phyloP scores from a whole-genome alignment of 2,888 invertebrate genomes.

The Caenorhabditis sp. region DNA sequence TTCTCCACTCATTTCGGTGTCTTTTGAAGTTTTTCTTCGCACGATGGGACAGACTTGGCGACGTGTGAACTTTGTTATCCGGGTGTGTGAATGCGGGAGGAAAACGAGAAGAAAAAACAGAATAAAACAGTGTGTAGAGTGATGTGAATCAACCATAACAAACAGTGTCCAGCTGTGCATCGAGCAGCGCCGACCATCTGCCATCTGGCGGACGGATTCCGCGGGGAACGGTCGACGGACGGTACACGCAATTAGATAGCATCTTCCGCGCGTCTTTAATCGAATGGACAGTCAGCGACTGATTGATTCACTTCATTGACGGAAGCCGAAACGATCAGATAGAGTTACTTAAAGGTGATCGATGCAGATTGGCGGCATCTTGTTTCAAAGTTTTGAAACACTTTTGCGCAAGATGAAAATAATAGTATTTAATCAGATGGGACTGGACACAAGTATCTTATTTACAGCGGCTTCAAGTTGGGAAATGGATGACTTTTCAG shows the following conservation, averaged over 20 bases:
- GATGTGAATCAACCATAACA: constrained; percentile 8
- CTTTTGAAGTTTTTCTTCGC: constrained; percentile 35
- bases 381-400: too few species aligned
- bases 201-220: not conserved
- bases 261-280: constrained; percentile 3
- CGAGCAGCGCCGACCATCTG: constrained; percentile 8
- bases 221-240: not conserved
- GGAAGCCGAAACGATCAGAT: constrained; percentile 26
- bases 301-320: constrained; percentile 21
- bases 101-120: not conserved
- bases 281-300: not conserved
- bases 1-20: constrained; percentile 30
- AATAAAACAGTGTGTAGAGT: not conserved
- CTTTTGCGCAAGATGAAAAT: too few species aligned
- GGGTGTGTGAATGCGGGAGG: not conserved
- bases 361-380: constrained; percentile 25
- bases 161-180: constrained; percentile 27
- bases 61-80: constrained; percentile 14
- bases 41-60: constrained; percentile 4
- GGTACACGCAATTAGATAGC: constrained; percentile 39
- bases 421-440: too few species aligned
- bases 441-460: too few species aligned
- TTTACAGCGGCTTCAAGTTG: too few species aligned
- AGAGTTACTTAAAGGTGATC: constrained; percentile 2
- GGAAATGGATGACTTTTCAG: too few species aligned